phyloP scores from a whole-genome alignment of 2,797 vertebrate genomes.

The Dermochelys coriacea region DNA sequence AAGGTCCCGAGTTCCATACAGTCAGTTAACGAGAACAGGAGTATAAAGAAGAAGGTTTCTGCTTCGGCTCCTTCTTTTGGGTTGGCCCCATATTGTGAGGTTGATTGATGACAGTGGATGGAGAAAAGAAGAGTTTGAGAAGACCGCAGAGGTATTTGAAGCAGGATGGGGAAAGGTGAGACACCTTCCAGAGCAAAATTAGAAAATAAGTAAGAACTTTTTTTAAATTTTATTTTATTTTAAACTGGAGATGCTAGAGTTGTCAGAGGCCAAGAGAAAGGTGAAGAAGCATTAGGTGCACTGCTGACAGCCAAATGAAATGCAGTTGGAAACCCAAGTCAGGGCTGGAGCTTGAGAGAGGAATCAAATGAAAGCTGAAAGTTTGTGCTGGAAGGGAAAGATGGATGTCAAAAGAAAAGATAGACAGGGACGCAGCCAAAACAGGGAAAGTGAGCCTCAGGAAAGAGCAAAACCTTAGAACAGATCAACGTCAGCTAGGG shows the following conservation, averaged over 20 bases:
- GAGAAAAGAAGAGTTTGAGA: constrained; percentile 21
- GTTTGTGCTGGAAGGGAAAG: neutral
- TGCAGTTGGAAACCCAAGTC: neutral
- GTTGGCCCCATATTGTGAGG: neutral
- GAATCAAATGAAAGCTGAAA: neutral
- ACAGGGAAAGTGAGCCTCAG: fast-evolving
- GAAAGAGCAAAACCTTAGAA: neutral
- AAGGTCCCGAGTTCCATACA: neutral
- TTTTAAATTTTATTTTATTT: neutral
- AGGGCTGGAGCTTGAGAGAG: neutral
- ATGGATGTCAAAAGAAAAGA: neutral
- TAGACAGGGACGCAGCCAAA: neutral
- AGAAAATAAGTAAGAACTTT: neutral
- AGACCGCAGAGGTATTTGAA: neutral
- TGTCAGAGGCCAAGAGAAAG: neutral
- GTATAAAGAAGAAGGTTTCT: neutral
- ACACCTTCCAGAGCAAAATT: neutral
- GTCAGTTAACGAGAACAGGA: neutral
- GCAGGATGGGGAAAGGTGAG: neutral
- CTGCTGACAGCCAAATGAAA: neutral
- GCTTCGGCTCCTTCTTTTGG: neutral
- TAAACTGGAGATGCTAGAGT: neutral
- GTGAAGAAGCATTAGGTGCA: neutral
- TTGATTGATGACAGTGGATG: neutral
- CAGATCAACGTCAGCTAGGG: fast-evolving